Base-by-base conservation (phyloP, 2,113 vertebrate genomes). In the Otus sunia region DNA sequence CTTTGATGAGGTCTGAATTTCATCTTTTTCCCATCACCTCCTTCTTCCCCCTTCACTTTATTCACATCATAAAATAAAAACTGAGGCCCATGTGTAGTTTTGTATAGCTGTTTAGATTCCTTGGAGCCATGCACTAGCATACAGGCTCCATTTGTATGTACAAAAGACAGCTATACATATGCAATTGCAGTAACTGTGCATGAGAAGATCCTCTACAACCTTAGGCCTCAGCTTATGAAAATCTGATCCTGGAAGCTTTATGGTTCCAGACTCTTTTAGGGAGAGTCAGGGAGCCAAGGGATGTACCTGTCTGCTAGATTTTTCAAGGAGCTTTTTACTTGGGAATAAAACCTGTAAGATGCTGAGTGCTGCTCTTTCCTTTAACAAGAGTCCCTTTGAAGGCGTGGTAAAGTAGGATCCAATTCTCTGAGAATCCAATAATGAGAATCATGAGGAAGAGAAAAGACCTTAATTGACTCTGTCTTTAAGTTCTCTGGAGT, bases 1-100 rank as follows among this genome's bases (percentile, higher is more conserved):
- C 95, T 97, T 96, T 94, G 90, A 88, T 96, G 89, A 97, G 89
- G 91, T 94, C 95, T 94, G 90, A 94, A 92, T 91, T 91, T 90
- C 64, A 74, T 92, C 77, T 92, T 94, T 85, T 92, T 93, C 94
- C 62, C 94, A 93, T 94, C 80, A 50, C 53, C 30, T 88, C 49
- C 67, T 91, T 94, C 77, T 96, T 96, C 49, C 39, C 14, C 17
- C 25, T 93, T 94, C 29, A 29, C 45, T 88, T 95, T 72, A 82
- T 96, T 93, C 92, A 75, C 60, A 88, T 89, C n/a, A 90, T 94
- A 91, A 97, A 96, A 82, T 47, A 86, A 95, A 87, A 87, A 62
- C n/a, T 50, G 84, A 95, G 74, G 36, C 60, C 55, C 41, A 15
- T 81, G 43, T 76, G 69, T 94, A 55, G 66, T 92, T 95, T 93